These are phyloP conservation scores for Arothron firmamentum DNA, from an alignment of 2,113 vertebrate species.

Conservation along the genomic window DNA sequence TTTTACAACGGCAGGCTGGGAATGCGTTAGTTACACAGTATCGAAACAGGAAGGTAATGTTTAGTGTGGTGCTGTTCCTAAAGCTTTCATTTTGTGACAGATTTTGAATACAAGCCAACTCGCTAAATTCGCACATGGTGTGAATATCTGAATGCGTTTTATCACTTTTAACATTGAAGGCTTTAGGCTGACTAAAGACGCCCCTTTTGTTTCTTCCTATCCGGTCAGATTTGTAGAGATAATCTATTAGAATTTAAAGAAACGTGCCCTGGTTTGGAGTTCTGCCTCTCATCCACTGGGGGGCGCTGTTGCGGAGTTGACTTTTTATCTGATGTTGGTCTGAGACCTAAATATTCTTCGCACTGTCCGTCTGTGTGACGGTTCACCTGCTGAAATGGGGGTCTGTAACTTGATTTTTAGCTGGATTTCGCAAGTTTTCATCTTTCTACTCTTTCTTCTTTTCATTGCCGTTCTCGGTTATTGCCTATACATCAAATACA, in stretches of 20 bases:
- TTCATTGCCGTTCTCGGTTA: slow-evolving; percentile 19
- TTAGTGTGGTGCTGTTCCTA: not conserved
- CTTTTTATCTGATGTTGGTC: not conserved
- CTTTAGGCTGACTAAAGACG: too few relatives aligned
- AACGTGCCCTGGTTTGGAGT: too few relatives aligned
- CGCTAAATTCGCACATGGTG: not conserved
- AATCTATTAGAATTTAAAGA: too few relatives aligned
- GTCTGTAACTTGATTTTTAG: not conserved
- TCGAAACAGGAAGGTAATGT: too few relatives aligned
- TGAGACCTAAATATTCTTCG: not conserved
- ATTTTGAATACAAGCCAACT: not conserved
- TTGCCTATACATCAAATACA: slow-evolving; percentile 33
- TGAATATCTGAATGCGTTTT: too few relatives aligned
- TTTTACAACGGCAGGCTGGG: too few relatives aligned
- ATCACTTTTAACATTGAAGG: too few relatives aligned
- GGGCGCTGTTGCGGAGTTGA: not conserved
- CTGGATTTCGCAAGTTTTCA: not conserved
- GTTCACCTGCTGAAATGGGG: slow-evolving; percentile 5
- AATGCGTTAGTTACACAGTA: too few relatives aligned
- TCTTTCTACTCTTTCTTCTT: slow-evolving; percentile 1
- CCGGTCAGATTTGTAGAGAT: too few relatives aligned
- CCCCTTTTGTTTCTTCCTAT: too few relatives aligned
- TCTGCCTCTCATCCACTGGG: too few relatives aligned
- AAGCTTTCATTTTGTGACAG: not conserved
- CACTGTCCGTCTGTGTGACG: not conserved